Percentiles rank a stretch among this genome's conserved stretches.
phyloP scores from a whole-genome alignment of 2,888 invertebrate genomes.

The Conchocele bisecta region DNA sequence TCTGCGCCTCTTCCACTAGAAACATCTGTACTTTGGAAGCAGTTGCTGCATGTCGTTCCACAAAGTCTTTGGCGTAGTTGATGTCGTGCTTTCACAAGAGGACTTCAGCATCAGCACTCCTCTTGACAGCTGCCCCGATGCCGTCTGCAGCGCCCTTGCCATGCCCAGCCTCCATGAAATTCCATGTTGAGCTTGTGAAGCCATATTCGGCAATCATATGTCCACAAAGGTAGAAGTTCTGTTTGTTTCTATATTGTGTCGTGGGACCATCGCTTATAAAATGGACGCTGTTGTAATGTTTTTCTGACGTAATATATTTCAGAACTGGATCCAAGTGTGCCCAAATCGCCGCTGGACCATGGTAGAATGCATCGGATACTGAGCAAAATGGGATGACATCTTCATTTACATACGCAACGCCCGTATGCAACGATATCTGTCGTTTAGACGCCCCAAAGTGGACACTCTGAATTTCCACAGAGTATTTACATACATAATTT shows the following conservation, averaged over 20 bases:
- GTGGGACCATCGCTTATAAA: conserved; percentile 80
- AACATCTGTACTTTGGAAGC: background rate
- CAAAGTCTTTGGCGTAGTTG: conserved; percentile 26
- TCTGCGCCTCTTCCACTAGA: background rate
- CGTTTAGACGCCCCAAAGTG: conserved; percentile 31
- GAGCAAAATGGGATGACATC: conserved; percentile 6
- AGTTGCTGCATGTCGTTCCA: too few relatives aligned
- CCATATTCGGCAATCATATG: conserved; percentile 53
- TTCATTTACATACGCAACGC: conserved; percentile 7
- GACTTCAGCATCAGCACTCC: conserved; percentile 67
- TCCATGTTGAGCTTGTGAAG: conserved; percentile 71
- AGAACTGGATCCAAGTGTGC: conserved; percentile 19
- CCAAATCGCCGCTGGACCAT: conserved; percentile 32
- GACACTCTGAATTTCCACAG: conserved; percentile 25
- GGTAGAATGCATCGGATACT: conserved; percentile 20
- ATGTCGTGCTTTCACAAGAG: conserved; percentile 26
- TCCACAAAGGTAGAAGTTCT: conserved; percentile 73
- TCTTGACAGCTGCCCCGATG: conserved; percentile 71
- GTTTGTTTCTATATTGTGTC: conserved; percentile 80
- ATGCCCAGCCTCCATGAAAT: conserved; percentile 78
- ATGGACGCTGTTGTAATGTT: conserved; percentile 29
- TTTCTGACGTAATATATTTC: too few relatives aligned
- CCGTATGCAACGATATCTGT: conserved; percentile 25
- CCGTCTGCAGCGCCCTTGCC: conserved; percentile 79
- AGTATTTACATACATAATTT: conserved; percentile 21